Conservation (phyloP, 1,140 invertebrate genomes). For the Theocolax elegans region DNA sequence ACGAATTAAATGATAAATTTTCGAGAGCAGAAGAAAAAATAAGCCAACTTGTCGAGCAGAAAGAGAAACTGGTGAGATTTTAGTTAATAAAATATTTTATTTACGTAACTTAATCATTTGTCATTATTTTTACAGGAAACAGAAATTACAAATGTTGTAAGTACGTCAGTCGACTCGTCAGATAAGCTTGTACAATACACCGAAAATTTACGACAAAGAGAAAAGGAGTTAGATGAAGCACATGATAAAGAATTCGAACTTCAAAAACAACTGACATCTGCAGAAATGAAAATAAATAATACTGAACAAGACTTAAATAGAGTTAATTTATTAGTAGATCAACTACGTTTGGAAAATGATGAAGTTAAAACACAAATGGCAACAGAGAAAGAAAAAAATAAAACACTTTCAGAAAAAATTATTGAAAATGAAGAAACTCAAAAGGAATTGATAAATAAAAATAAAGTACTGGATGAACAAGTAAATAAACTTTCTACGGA, state of each 20-base stretch:
- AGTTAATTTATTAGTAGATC: conserved; percentile 42
- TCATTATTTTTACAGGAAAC: conserved; percentile 56
- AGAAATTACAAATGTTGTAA: conserved; percentile 61
- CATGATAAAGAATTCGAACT: conserved; percentile 66
- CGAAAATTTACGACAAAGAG: conserved; percentile 64
- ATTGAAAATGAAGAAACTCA: conserved; percentile 46
- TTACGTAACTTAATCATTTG: neutral
- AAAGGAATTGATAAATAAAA: conserved; percentile 45
- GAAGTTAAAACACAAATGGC: conserved; percentile 46
- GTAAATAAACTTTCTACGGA: conserved; percentile 44
- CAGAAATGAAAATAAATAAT: conserved; percentile 51
- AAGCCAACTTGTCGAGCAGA: conserved; percentile 56
- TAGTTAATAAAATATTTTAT: neutral
- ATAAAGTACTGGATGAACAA: conserved; percentile 43
- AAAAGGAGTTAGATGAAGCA: conserved; percentile 66
- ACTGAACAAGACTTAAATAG: conserved; percentile 46
- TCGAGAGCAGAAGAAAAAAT: conserved; percentile 60
- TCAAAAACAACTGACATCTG: conserved; percentile 59
- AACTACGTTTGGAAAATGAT: conserved; percentile 46
- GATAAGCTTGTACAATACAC: conserved; percentile 67
- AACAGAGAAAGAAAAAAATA: conserved; percentile 45
- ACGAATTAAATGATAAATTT: conserved; percentile 60
- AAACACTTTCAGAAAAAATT: conserved; percentile 46
- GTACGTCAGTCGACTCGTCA: conserved; percentile 62
- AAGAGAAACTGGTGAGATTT: conserved; percentile 63